Evolutionary conservation across 2,797 vertebrate genomes (phyloP), one percentile per base, ranked within the genome.

Genomic region (Astyanax mexicanus): DNA sequence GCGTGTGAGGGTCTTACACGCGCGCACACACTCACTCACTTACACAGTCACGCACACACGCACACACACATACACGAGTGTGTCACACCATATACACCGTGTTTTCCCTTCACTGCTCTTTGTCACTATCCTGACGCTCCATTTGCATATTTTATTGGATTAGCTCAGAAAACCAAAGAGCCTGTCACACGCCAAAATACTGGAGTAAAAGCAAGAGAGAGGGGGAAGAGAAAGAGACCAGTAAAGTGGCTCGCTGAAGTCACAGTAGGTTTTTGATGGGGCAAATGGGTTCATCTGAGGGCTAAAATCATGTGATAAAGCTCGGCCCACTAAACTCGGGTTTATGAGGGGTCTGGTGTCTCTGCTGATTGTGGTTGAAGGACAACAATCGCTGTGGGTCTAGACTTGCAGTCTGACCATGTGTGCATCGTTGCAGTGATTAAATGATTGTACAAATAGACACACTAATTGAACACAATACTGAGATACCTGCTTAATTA

Each of bases 71-170:
- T n/a, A n/a, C 40, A 44, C 58, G 58, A 66, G 29, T 29, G 29
- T 62, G 77, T 77, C 72, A 80, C 45, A 62, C 35, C 71, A 42
- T 62, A 78, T 81, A 77, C 52, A 19, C 27, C 38, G 40, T 67
- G 80, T 77, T 75, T 82, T 75, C 69, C 64, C 74, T 75, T 38
- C 68, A 45, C 79, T 69, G 66, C 77, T 47, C 75, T 72, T 69
- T 79, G 61, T 82, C 75, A 61, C 69, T 73, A 49, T 83, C 44
- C 54, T 81, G 80, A 85, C 57, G 74, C 51, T 37, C 64, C 75
- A 85, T 88, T 84, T 86, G 82, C 85, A 86, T 88, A 86, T 84
- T 85, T 85, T 83, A 85, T 85, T 85, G 84, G 84, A 88, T 86
- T 88, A 86, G 58, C 79, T 71, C 47, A 57, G 69, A 78, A 82